phyloP scores from a whole-genome alignment of 92 coral and sea anemone species.

The Pocillopora meandrina region DNA sequence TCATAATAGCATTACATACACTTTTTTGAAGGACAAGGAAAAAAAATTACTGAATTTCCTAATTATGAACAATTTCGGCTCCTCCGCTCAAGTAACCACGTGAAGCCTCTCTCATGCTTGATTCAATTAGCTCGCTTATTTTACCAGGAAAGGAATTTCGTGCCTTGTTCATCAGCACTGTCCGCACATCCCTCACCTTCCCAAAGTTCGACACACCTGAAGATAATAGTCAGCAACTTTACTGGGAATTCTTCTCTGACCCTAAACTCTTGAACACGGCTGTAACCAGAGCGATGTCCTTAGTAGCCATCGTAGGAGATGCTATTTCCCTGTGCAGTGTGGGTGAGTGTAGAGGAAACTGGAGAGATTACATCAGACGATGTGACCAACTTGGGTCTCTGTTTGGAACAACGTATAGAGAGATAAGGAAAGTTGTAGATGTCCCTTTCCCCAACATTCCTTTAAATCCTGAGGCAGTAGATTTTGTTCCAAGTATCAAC shows the following conservation, averaged over 20 bases:
- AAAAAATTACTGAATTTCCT: too few relatives aligned
- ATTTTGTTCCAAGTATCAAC: conserved; percentile 21
- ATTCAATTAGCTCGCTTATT: background rate
- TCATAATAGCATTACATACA: too few relatives aligned
- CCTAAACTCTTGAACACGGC: conserved; percentile 75
- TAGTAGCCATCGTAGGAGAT: conserved; percentile 77
- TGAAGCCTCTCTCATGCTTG: too few relatives aligned
- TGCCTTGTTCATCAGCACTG: conserved; percentile 78
- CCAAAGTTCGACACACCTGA: background rate
- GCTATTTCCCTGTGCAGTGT: conserved; percentile 66
- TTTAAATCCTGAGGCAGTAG: conserved; percentile 39
- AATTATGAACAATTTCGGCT: too few relatives aligned
- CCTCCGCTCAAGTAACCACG: too few relatives aligned
- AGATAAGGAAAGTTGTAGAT: conserved; percentile 34
- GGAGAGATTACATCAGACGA: conserved; percentile 67
- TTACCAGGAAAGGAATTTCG: conserved; percentile 67
- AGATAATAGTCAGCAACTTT: background rate
- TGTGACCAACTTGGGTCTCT: conserved; percentile 45
- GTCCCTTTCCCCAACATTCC: background rate
- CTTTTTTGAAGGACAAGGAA: too few relatives aligned
- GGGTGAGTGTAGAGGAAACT: conserved; percentile 64
- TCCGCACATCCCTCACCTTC: conserved; percentile 69
- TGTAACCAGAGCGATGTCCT: conserved; percentile 76
- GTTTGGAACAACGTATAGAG: conserved; percentile 43
- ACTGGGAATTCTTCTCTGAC: conserved; percentile 53